These are phyloP conservation scores for Danionella dracula DNA, from an alignment of 2,797 vertebrate genomes.

Conservation along the genomic window DNA sequence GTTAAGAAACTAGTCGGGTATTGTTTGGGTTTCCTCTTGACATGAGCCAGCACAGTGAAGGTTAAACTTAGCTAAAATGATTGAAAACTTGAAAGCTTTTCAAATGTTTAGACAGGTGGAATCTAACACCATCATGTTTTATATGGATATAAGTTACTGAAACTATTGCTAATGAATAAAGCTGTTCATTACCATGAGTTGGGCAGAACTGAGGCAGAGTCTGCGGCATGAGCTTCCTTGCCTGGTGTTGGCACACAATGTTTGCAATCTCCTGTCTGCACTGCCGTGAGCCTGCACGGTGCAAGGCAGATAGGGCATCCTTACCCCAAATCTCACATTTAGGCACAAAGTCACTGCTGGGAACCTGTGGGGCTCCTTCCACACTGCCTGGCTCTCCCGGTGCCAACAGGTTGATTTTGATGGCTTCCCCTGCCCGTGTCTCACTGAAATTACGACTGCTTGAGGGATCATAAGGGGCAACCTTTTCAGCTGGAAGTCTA, in stretches of 20 bases:
- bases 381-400: conserved; percentile 90
- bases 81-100: too few species aligned
- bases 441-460: conserved; percentile 82
- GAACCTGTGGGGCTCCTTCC: conserved; percentile 84
- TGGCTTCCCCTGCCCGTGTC: conserved; percentile 45
- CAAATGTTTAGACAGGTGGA: too few species aligned
- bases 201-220: conserved; percentile 86
- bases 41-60: too few species aligned
- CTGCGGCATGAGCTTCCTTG: conserved; percentile 85
- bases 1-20: too few species aligned
- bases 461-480: conserved; percentile 66
- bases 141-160: too few species aligned
- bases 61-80: too few species aligned
- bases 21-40: too few species aligned
- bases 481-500: conserved; percentile 44
- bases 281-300: conserved; percentile 81
- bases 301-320: conserved; percentile 87
- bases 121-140: too few species aligned
- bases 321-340: conserved; percentile 91
- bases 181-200: conserved; percentile 71
- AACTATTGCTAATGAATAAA: too few species aligned
- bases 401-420: conserved; percentile 57
- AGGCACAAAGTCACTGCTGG: conserved; percentile 80
- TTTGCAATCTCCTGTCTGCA: conserved; percentile 93
- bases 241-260: conserved; percentile 90